Evolutionary conservation across 35 echinoderm and acorn worm species (phyloP).

Genomic region (Nesometra sesokonis): DNA sequence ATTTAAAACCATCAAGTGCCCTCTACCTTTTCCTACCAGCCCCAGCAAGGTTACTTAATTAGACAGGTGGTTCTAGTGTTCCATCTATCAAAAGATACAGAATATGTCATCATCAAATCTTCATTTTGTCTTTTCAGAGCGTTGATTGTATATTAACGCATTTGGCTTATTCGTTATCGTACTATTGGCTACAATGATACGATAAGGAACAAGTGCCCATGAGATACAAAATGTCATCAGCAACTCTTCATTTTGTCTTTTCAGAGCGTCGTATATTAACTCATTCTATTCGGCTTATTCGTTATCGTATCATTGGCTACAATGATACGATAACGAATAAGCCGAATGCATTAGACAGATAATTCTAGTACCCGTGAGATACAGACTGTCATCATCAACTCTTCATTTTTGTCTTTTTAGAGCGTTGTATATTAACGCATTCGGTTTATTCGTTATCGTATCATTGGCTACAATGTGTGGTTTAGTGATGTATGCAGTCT

Average conservation of each 20-base stretch:
- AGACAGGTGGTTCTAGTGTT: no score
- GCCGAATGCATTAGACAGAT: no score
- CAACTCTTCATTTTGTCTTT: not conserved
- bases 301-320: slow-evolving; percentile 52
- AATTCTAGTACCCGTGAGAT: no score
- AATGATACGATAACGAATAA: no score
- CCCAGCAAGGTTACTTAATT: no score
- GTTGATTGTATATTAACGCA: slow-evolving; percentile 49
- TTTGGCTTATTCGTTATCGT: slow-evolving; percentile 63
- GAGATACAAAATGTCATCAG: no score
- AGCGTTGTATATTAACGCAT: slow-evolving; percentile 48
- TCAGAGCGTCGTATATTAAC: slow-evolving; percentile 59
- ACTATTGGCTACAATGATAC: slow-evolving; percentile 37
- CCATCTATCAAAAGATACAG: no score
- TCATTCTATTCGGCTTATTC: slow-evolving; percentile 52
- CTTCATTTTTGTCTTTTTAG: slow-evolving; percentile 11
- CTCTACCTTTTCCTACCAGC: no score
- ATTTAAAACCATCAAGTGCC: no score
- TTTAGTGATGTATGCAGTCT: slow-evolving; percentile 81
- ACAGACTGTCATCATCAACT: no score
- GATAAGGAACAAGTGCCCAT: no score
- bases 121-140: slow-evolving; percentile 22
- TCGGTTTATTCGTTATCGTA: slow-evolving; percentile 63
- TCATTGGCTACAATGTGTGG: slow-evolving; percentile 55
- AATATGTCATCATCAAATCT: no score